Evolutionary conservation across 2,113 vertebrate species (phyloP).

Genomic region (Chroicocephalus ridibundus): DNA sequence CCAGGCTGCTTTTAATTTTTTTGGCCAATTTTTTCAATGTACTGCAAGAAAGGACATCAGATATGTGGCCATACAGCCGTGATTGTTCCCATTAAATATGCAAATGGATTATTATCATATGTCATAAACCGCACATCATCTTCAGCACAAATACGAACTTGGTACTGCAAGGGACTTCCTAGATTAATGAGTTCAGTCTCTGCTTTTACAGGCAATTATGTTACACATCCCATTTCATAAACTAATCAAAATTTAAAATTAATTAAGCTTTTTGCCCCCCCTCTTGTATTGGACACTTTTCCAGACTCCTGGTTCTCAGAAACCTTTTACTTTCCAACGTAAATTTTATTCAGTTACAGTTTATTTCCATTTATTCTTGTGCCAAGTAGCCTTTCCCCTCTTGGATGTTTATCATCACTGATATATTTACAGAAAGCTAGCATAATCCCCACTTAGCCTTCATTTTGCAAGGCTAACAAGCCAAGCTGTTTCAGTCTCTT

Average conservation of each 20-base stretch:
- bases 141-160: not conserved
- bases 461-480: constrained; percentile 1
- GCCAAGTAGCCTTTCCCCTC: not conserved
- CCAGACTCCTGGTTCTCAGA: not conserved
- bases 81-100: constrained; percentile 45
- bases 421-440: not conserved
- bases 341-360: not conserved
- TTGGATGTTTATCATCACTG: not conserved
- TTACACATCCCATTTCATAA: not conserved
- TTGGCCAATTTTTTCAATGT: constrained; percentile 40
- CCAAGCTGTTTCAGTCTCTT: not conserved
- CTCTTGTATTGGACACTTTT: not conserved
- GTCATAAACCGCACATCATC: constrained; percentile 19
- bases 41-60: constrained; percentile 25
- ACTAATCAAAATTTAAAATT: constrained; percentile 32
- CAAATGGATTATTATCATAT: constrained; percentile 39
- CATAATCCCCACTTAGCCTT: not conserved
- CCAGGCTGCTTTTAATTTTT: not conserved
- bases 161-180: not conserved
- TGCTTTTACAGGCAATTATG: constrained; percentile 22
- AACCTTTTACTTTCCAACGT: not conserved
- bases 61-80: not conserved
- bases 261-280: constrained; percentile 21
- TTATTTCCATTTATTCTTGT: not conserved
- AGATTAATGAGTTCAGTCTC: constrained; percentile 37